Conservation (phyloP, 2,113 vertebrate genomes). For the Nymphicus hollandicus region DNA sequence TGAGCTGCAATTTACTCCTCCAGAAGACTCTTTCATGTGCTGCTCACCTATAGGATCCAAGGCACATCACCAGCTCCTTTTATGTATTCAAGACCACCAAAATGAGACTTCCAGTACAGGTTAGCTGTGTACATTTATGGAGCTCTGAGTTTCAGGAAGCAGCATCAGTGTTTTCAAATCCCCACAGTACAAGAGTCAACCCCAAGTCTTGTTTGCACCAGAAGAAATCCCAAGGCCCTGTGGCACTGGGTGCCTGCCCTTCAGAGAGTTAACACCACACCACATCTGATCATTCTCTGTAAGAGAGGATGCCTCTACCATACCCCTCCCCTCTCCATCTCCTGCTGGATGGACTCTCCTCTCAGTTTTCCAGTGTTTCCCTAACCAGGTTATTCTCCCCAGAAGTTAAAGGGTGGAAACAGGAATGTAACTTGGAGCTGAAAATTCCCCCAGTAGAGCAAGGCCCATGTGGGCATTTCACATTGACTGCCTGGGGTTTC, state of each 20-base stretch:
- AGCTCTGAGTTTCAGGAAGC: neutral
- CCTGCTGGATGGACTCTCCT: neutral
- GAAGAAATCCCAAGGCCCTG: neutral
- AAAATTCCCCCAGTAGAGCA: neutral
- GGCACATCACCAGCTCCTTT: neutral
- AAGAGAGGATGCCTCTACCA: neutral
- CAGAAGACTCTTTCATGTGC: neutral
- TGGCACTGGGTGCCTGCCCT: neutral
- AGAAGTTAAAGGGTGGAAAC: neutral
- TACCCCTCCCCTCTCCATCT: neutral
- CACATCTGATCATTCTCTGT: too few species aligned
- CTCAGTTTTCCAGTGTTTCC: neutral
- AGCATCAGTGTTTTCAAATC: neutral
- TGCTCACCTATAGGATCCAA: neutral
- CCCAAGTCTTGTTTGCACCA: neutral
- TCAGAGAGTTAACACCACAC: neutral
- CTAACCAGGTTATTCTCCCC: neutral
- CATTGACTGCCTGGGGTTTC: neutral
- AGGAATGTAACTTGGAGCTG: neutral
- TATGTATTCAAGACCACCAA: neutral
- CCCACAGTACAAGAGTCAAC: neutral
- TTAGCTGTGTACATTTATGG: fast-evolving
- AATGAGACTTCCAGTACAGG: neutral
- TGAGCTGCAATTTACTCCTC: neutral
- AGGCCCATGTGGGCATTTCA: neutral